Conservation (phyloP, 2,888 invertebrate genomes). For the Lepidonotus clava region DNA sequence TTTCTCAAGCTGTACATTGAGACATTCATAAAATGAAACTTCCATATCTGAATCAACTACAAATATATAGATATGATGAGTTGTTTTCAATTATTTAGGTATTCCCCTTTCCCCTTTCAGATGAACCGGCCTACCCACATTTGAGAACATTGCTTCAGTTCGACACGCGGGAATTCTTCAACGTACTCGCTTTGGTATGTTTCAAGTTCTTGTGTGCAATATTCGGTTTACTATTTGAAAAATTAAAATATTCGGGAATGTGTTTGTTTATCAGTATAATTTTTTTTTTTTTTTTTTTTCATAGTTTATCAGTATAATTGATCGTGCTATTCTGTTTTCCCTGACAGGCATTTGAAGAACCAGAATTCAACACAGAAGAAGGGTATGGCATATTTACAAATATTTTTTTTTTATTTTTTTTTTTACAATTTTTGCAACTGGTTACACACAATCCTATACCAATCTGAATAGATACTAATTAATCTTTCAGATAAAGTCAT, state of each 20-base stretch:
- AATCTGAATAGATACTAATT: no score
- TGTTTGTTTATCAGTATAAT: neutral
- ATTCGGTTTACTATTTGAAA: neutral
- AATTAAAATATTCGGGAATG: neutral
- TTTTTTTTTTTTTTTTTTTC: neutral
- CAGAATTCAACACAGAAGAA: constrained; percentile 86
- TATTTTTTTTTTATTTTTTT: constrained; percentile 16
- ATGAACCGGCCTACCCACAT: constrained; percentile 76
- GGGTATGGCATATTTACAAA: constrained; percentile 69
- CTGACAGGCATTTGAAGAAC: constrained; percentile 88
- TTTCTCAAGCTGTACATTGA: no score
- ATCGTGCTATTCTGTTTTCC: no score
- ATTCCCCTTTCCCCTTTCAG: no score
- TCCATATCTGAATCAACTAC: no score
- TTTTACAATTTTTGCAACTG: no score
- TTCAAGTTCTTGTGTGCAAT: neutral
- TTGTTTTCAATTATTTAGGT: no score
- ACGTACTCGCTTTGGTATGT: constrained; percentile 87
- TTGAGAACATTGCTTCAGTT: constrained; percentile 87
- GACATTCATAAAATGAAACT: no score
- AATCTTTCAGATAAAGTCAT: no score
- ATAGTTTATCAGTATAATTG: no score
- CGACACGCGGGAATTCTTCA: constrained; percentile 91
- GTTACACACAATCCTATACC: no score
- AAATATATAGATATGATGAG: no score